phyloP scores from a whole-genome alignment of 2,797 vertebrate genomes.

The Phalanger gymnotis region DNA sequence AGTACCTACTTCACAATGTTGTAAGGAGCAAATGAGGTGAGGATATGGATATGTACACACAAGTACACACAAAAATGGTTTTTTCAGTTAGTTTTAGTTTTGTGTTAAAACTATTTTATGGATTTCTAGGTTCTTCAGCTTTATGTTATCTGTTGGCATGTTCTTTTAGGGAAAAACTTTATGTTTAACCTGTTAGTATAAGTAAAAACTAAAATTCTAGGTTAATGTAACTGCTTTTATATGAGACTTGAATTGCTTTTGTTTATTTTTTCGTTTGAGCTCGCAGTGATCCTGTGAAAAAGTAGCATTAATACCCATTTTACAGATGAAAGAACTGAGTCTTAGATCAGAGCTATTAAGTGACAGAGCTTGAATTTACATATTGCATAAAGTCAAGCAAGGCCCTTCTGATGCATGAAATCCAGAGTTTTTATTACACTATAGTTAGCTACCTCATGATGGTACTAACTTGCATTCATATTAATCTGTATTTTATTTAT shows the following conservation, averaged over 20 bases:
- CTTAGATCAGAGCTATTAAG: not conserved
- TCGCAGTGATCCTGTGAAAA: not conserved
- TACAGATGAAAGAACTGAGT: not conserved
- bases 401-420: not conserved
- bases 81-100: not conserved
- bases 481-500: not conserved
- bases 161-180: not conserved
- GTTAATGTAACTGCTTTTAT: not conserved
- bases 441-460: not conserved
- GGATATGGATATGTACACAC: rapidly evolving
- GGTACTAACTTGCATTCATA: not conserved
- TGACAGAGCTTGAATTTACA: not conserved
- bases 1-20: not conserved
- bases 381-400: not conserved
- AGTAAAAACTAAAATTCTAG: not conserved
- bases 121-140: not conserved
- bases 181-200: not conserved
- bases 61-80: too few species aligned
- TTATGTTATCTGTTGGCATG: not conserved
- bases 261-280: not conserved
- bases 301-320: not conserved
- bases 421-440: not conserved
- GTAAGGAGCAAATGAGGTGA: not conserved
- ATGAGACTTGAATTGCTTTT: not conserved
- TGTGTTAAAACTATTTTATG: not conserved